Evolutionary conservation across 2,113 vertebrate species (phyloP), one percentile per base, ranked within the genome.

Genomic region (Chaetodon auriga): DNA sequence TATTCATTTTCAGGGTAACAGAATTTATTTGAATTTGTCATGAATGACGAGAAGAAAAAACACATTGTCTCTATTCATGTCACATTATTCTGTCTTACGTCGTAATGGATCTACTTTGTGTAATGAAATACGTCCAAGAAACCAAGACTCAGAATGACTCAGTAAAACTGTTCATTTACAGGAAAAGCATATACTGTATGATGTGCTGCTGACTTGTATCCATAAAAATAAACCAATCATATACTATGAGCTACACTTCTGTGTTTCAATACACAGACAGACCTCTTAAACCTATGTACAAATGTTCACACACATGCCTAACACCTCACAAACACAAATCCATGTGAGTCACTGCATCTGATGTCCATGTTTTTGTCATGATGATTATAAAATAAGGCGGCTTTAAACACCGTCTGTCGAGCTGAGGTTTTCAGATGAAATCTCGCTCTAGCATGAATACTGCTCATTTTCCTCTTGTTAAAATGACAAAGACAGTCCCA

Each of bases 241-340:
- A 71, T 60, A 74, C 46, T 55, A 62, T 66, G 19, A 87, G 73
- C 63, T 87, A 80, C 38, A 82, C 1, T 13, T 71, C 80, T 81
- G 75, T 70, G 64, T 35, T 79, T 83, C 60, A 36, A 71, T 80
- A 73, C 87, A 85, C 55, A 84, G 61, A 35, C 58, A 68, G 41
- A 80, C 51, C n/a, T 81, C 46, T 87, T 61, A 25, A 68, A 84
- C 57, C 68, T 83, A 89, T 92, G 49, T 91, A 92, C 90, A 93
- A 89, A 90, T 69, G 75, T 83, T 81, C 87, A 87, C 79, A 87
- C 77, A 82, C 80, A 85, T 63, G 62, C 75, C n/a, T 65, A 80
- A 86, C 68, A 77, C 74, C 55, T 78, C 58, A 80, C 64, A 79
- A 69, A 82, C 11, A 70, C 21, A 74, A 62, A 72, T 81, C 61